Evolutionary conservation across 1,140 invertebrate genomes (phyloP).

Genomic region (Euwallacea similis): DNA sequence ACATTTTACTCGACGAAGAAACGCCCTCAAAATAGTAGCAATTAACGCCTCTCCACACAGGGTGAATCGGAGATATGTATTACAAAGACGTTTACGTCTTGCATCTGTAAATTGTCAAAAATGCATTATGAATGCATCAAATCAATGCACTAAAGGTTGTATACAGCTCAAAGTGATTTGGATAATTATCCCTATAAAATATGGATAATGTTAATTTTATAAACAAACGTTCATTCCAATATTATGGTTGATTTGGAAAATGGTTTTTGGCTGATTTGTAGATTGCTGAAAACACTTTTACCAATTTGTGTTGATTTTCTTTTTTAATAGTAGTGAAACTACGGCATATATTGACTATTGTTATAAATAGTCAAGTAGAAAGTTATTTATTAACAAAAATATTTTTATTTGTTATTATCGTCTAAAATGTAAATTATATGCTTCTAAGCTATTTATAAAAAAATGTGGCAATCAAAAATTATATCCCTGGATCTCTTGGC

Average conservation of each 20-base stretch:
- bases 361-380: slow-evolving; percentile 46
- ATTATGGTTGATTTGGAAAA: background rate
- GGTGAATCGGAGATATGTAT: no score
- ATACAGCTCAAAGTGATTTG: slow-evolving; percentile 18
- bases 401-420: no score
- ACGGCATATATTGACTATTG: slow-evolving; percentile 44
- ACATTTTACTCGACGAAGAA: no score
- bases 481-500: no score
- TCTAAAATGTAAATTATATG: no score
- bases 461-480: no score
- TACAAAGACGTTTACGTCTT: no score
- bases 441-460: no score
- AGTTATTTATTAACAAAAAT: slow-evolving; percentile 31
- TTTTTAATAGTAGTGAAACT: slow-evolving; percentile 29
- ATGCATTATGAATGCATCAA: no score
- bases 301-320: slow-evolving; percentile 17
- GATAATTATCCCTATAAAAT: slow-evolving; percentile 25
- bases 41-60: no score
- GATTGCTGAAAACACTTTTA: slow-evolving; percentile 4
- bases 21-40: no score
- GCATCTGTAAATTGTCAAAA: no score
- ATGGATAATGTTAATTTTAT: slow-evolving; percentile 2
- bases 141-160: slow-evolving; percentile 15
- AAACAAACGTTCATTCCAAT: slow-evolving; percentile 26
- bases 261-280: background rate